Conservation (phyloP, 2,113 vertebrate genomes). For the Chloroceryle aenea region DNA sequence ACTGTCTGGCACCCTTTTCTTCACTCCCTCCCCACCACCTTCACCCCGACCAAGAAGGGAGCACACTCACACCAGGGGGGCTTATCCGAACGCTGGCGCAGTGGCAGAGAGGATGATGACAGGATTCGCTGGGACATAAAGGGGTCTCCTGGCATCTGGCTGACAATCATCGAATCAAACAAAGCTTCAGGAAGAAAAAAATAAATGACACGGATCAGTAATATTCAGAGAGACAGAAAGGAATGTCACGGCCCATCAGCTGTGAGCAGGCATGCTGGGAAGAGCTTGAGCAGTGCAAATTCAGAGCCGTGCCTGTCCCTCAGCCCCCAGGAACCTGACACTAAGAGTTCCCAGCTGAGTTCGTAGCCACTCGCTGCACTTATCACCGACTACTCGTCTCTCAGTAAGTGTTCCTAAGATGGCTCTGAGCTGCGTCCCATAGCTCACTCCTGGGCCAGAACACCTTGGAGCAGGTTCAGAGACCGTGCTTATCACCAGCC, state of each 20-base stretch:
- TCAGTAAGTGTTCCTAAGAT: neutral
- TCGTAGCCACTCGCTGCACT: accelerated
- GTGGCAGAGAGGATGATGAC: conserved; percentile 81
- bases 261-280: accelerated
- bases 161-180: conserved; percentile 84
- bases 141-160: conserved; percentile 83
- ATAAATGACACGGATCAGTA: neutral
- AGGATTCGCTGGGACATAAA: conserved; percentile 89
- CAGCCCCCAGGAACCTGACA: neutral
- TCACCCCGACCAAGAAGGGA: neutral
- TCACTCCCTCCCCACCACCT: neutral
- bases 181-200: conserved; percentile 75
- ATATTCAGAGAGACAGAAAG: neutral
- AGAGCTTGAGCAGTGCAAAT: neutral
- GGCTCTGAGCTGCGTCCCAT: neutral
- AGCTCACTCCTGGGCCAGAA: neutral
- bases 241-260: neutral
- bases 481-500: neutral
- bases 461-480: neutral
- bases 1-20: neutral
- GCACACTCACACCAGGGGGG: conserved; percentile 95
- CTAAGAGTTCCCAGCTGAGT: neutral
- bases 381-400: neutral
- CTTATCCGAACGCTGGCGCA: conserved; percentile 87
- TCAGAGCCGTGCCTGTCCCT: neutral